These are phyloP conservation scores for Pseudanteris insignis DNA, from an alignment of 2,888 invertebrate species.

Conservation along the genomic window DNA sequence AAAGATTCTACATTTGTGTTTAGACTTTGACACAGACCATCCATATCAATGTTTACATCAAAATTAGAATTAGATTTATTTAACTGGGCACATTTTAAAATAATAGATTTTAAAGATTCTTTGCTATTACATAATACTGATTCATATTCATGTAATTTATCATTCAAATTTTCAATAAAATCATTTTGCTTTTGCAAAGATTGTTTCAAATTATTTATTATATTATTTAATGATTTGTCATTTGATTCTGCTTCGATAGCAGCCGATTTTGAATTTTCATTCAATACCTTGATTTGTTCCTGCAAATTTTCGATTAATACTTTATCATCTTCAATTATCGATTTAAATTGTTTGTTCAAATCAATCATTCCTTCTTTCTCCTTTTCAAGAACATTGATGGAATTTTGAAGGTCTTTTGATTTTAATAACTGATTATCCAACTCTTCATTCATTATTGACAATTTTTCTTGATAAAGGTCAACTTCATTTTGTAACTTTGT, in stretches of 20 bases:
- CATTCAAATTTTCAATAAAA: conserved; percentile 12
- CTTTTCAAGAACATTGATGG: background rate
- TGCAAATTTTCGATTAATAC: conserved; percentile 2
- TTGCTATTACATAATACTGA: background rate
- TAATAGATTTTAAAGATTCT: conserved; percentile 7
- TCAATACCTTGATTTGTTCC: conserved; percentile 2
- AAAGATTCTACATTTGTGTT: conserved; percentile 24
- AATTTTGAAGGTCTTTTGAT: background rate
- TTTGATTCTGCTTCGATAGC: conserved; percentile 6
- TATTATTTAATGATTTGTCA: background rate
- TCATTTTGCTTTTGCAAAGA: conserved; percentile 6
- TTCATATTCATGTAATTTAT: conserved; percentile 7
- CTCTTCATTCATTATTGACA: background rate
- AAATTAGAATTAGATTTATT: conserved; percentile 1
- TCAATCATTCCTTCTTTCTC: conserved; percentile 4
- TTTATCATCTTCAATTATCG: conserved; percentile 1
- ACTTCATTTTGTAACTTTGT: conserved; percentile 7
- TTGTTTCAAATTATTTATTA: conserved; percentile 2
- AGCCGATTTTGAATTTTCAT: background rate
- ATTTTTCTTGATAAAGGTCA: conserved; percentile 6
- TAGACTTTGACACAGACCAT: conserved; percentile 34
- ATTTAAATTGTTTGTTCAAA: conserved; percentile 5
- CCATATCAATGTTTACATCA: conserved; percentile 8
- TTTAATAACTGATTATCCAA: conserved; percentile 4
- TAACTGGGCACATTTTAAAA: conserved; percentile 8